These are phyloP conservation scores for Sebastes melanostomus DNA, from an alignment of 2,797 vertebrate genomes.

Conservation along the genomic window DNA sequence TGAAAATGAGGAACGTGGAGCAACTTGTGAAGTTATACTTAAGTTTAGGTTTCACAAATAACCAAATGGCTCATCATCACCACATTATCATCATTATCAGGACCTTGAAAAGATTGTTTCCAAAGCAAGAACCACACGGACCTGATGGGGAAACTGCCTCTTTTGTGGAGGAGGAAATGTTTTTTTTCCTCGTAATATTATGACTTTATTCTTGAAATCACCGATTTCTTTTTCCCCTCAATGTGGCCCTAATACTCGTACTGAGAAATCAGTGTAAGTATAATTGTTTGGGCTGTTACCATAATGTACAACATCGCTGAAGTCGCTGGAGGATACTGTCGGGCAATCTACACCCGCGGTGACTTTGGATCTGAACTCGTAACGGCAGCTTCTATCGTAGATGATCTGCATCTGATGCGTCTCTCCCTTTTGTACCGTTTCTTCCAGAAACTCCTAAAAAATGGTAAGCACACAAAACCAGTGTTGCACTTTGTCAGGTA, in stretches of 20 bases:
- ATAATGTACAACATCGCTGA: background rate
- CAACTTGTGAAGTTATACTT: too few species aligned
- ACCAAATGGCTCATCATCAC: too few species aligned
- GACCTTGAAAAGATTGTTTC: too few species aligned
- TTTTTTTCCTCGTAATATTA: too few species aligned
- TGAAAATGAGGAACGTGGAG: too few species aligned
- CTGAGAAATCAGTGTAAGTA: background rate
- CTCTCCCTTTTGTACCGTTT: accelerated
- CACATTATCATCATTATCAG: too few species aligned
- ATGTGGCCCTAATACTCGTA: background rate
- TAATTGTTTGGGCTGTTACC: constrained; percentile 28
- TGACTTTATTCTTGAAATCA: too few species aligned
- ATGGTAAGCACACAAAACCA: background rate
- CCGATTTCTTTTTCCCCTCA: too few species aligned
- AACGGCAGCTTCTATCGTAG: constrained; percentile 44
- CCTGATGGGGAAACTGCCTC: too few species aligned
- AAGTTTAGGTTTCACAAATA: too few species aligned
- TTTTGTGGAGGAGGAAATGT: too few species aligned
- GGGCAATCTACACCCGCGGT: accelerated
- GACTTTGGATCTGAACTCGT: constrained; percentile 26
- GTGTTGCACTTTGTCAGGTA: background rate
- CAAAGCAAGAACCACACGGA: too few species aligned
- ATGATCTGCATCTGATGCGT: background rate
- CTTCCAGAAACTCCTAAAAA: background rate
- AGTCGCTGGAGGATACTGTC: accelerated